These are phyloP conservation scores for Noctua fimbriata DNA, from an alignment of 2,888 invertebrate genomes.

Conservation along the genomic window DNA sequence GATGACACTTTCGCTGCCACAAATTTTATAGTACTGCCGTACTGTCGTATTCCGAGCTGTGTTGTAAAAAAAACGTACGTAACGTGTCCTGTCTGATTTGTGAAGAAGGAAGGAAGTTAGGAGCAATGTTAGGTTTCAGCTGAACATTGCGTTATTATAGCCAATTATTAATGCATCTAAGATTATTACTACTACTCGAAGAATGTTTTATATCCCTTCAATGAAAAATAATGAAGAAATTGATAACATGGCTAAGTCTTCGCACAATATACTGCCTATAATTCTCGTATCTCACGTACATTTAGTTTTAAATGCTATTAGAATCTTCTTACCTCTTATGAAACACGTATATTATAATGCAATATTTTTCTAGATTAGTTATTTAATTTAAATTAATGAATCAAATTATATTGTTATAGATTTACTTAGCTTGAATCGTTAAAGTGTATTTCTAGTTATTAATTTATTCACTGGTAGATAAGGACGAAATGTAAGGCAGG, in stretches of 20 bases:
- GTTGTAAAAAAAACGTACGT: neutral
- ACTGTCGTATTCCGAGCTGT: neutral
- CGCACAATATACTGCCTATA: conserved; percentile 4
- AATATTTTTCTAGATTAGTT: conserved; percentile 23
- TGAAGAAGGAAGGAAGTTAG: neutral
- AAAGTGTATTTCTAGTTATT: conserved; percentile 29
- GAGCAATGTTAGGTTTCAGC: too few species aligned
- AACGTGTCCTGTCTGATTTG: neutral
- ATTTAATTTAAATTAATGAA: conserved; percentile 19
- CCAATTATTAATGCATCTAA: neutral
- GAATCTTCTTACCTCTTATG: conserved; percentile 17
- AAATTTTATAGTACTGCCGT: neutral
- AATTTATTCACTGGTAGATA: conserved; percentile 15
- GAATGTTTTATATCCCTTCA: neutral
- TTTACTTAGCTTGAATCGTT: conserved; percentile 28
- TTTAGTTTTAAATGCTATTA: conserved; percentile 12
- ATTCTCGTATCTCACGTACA: neutral
- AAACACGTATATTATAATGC: conserved; percentile 10
- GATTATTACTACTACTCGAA: neutral
- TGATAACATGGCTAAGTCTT: neutral
- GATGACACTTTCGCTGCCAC: neutral
- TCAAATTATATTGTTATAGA: conserved; percentile 25
- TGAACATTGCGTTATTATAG: neutral
- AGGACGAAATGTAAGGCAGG: neutral
- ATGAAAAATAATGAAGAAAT: neutral